These are phyloP conservation scores for Acanthosepion pharaonis DNA, from an alignment of 2,888 invertebrate species.

Conservation along the genomic window DNA sequence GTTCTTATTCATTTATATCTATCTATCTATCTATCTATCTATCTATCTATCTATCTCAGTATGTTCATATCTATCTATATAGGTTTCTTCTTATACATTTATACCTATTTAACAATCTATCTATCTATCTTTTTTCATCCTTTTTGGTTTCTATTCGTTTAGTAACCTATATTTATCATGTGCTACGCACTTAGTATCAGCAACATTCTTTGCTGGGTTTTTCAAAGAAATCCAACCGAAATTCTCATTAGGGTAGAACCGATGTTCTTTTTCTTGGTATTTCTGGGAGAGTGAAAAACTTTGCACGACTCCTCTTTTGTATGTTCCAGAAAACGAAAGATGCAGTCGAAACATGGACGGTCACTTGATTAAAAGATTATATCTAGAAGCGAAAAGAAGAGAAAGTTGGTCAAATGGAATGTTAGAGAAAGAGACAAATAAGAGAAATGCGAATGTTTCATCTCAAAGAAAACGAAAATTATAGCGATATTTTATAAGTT, in stretches of 20 bases:
- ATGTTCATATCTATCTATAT: rapidly evolving
- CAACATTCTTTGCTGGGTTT: not conserved
- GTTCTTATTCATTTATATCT: too few species aligned
- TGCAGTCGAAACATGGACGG: not conserved
- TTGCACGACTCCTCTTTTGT: not conserved
- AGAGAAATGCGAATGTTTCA: not conserved
- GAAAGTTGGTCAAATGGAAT: not conserved
- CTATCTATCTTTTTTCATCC: not conserved
- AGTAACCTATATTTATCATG: not conserved
- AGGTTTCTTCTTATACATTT: not conserved
- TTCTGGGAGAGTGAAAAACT: not conserved
- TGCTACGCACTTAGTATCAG: not conserved
- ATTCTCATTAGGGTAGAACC: not conserved
- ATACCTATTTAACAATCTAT: not conserved
- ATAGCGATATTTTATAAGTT: not conserved
- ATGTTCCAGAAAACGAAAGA: not conserved
- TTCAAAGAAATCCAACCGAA: not conserved
- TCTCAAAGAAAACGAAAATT: not conserved
- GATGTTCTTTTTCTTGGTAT: not conserved
- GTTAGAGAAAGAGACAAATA: not conserved
- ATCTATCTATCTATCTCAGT: too few species aligned
- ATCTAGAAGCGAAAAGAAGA: not conserved
- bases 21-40: not conserved
- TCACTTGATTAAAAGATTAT: not conserved
- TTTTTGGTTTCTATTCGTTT: not conserved